Evolutionary conservation across 2,888 invertebrate genomes (phyloP).

Genomic region (Oligia latruncula): DNA sequence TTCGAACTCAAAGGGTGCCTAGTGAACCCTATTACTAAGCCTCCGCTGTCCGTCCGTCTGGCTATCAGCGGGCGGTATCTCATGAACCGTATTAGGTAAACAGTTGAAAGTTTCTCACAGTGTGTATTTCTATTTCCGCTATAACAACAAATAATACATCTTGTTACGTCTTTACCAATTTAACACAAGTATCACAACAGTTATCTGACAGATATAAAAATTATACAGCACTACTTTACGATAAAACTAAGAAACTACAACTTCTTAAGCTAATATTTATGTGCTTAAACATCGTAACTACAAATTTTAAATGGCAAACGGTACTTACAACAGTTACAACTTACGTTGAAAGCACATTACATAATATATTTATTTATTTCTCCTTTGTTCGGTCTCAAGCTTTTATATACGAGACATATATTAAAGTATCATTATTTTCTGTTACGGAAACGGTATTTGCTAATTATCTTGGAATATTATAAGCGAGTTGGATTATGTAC

Average conservation of each 20-base stretch:
- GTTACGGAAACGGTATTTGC: constrained; percentile 1
- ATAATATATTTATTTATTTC: constrained; percentile 18
- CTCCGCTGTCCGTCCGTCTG: not conserved
- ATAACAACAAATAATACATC: not conserved
- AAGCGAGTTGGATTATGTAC: not conserved
- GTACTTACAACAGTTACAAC: constrained; percentile 6
- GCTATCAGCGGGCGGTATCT: not conserved
- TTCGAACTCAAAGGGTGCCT: not conserved
- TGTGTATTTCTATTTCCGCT: not conserved
- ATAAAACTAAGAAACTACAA: not conserved
- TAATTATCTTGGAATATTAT: constrained; percentile 7
- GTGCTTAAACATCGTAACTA: constrained; percentile 4
- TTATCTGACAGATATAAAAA: not conserved
- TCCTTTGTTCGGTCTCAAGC: constrained; percentile 2
- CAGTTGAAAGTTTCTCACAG: not conserved
- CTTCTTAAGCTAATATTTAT: not conserved
- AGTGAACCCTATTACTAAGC: not conserved
- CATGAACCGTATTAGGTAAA: not conserved
- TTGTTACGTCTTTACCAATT: not conserved
- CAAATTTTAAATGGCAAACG: constrained; percentile 1
- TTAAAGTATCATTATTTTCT: constrained; percentile 29
- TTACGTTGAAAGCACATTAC: constrained; percentile 18
- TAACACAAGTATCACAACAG: not conserved
- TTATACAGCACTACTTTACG: not conserved
- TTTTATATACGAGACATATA: not conserved